These are phyloP conservation scores for Hestina assimilis DNA, from an alignment of 1,140 invertebrate genomes.

Conservation along the genomic window DNA sequence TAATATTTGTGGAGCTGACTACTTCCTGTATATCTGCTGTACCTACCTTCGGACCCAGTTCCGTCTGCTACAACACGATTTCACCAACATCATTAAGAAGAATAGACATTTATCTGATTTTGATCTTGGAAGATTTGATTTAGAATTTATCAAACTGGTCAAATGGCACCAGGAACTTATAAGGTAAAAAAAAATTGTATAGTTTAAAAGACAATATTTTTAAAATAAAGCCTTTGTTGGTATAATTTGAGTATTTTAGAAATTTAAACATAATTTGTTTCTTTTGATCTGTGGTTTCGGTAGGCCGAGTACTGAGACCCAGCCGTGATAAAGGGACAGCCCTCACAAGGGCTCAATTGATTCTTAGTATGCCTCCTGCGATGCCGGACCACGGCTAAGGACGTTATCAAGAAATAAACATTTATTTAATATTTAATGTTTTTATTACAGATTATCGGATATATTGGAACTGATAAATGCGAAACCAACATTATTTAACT, in stretches of 20 bases:
- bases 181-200: conserved; percentile 35
- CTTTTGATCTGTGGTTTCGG: no score
- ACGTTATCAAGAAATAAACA: no score
- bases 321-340: no score
- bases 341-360: no score
- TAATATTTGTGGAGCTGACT: conserved; percentile 38
- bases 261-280: no score
- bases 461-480: conserved; percentile 38
- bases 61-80: conserved; percentile 32
- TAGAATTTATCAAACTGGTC: conserved; percentile 26
- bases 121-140: conserved; percentile 1
- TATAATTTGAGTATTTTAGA: no score
- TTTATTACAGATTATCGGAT: conserved; percentile 33
- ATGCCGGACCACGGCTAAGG: no score
- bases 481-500: conserved; percentile 42
- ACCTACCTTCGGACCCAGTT: conserved; percentile 48
- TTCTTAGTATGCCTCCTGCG: no score
- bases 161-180: conserved; percentile 50
- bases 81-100: conserved; percentile 25
- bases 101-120: not conserved
- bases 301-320: no score
- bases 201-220: not conserved
- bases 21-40: conserved; percentile 44
- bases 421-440: conserved; percentile 2
- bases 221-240: no score